Evolutionary conservation across 2,113 vertebrate genomes (phyloP), one percentile per base, ranked within the genome.

Genomic region (Nymphicus hollandicus): DNA sequence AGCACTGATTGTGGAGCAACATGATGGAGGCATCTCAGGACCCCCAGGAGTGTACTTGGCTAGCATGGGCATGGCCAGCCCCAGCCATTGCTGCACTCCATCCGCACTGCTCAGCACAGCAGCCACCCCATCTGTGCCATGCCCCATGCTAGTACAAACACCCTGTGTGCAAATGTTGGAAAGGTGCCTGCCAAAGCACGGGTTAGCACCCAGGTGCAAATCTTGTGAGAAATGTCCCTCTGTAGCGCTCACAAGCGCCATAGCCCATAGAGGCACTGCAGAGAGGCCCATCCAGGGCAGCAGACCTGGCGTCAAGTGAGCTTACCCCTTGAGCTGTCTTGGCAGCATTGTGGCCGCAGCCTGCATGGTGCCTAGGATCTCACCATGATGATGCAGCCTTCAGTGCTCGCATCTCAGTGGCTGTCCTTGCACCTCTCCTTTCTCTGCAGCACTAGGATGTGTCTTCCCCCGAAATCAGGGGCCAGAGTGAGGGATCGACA

Each of bases 231-330:
- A 86, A 17, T 13, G 2, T 69, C 44, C 69, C 47, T 44, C 53
- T 17, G 11, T 14, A 56, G 24, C 0, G 1, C 73, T 41, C 3
- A 12, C 1, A 1, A 73, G 44, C 61, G 8, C 37, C 0, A 0
- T 4, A 69, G n/a, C 31, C 19, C 60, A 9, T 50, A 55, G 68
- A 78, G 16, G 23, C 29, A 29, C 23, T 0, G 1, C 4, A 2
- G 35, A 9, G 16, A 23, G 10, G 14, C 50, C 43, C 65, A 39
- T 23, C 17, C 37, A 28, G 69, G 43, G 23, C 2, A 43, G 43
- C 47, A 76, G 35, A 39, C 10, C 25, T 23, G 43, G 52, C 1
- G 1, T 7, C 1, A 11, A 43, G 39, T 2, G 0, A 80, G 56
- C 28, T 29, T 1, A 8, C 9, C 1, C 25, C 44, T 41, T 11